Conservation (phyloP, 2,888 invertebrate species). For the Caenorhabditis panamensis region DNA sequence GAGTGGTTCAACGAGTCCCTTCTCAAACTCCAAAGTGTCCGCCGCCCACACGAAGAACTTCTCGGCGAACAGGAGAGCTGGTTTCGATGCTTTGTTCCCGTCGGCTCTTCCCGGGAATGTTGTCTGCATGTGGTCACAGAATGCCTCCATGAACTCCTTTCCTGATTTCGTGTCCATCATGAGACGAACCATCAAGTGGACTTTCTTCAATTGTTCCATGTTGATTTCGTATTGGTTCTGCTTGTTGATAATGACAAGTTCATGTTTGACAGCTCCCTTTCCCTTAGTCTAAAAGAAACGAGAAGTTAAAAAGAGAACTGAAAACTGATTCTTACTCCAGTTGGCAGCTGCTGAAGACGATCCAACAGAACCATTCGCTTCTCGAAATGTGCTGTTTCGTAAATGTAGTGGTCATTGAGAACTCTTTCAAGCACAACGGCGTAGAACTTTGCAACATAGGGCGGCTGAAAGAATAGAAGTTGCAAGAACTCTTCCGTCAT, state of each 20-base stretch:
- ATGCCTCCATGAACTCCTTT: not conserved
- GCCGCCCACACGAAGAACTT: slow-evolving; percentile 18
- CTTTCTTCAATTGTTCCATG: not conserved
- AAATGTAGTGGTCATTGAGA: not conserved
- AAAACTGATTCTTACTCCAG: not conserved
- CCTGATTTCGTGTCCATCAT: not conserved
- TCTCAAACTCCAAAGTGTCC: slow-evolving; percentile 12
- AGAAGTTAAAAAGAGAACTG: not conserved
- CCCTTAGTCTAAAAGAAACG: not conserved
- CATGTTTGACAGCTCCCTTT: not conserved
- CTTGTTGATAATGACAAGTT: not conserved
- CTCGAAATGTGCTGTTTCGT: not conserved
- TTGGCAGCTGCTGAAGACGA: not conserved
- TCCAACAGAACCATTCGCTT: not conserved
- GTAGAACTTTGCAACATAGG: not conserved
- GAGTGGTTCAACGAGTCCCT: not conserved
- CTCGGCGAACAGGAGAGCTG: slow-evolving; percentile 2
- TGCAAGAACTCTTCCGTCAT: not conserved
- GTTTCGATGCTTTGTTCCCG: not conserved
- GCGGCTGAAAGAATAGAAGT: not conserved
- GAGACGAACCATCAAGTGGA: not conserved
- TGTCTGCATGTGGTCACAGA: not conserved
- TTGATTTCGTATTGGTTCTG: not conserved
- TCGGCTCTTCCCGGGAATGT: not conserved
- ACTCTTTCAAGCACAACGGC: not conserved